Evolutionary conservation across 2,797 vertebrate species (phyloP), one percentile per base, ranked within the genome.

Genomic region (Luscinia luscinia): DNA sequence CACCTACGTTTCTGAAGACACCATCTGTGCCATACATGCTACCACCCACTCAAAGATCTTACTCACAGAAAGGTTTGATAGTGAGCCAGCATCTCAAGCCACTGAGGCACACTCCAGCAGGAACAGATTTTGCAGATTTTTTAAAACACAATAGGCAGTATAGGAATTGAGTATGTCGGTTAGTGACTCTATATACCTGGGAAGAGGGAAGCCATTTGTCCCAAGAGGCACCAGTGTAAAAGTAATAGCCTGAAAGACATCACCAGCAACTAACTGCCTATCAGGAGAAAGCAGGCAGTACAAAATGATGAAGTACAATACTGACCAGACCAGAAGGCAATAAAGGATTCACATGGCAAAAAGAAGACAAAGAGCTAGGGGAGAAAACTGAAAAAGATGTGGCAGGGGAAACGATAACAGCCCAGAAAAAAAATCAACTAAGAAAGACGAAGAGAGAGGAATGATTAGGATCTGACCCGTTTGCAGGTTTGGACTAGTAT

Each of bases 21-120:
- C 87, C 70, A 95, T 91, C 89, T 94, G 87, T 80, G 72, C 67
- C 84, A 73, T 22, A 54, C 16, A 1, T 40, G 74, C 69, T 78
- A 26, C 83, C 92, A 89, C 77, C 74, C 70, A 85, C 92, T 74
- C n/a, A 43, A 32, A 72, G 54, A 92, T 84, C 64, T 94, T 87
- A 80, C 59, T 94, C 90, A 90, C 0, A 2, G 63, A 34, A 40
- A 64, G 20, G 69, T 46, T 84, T 79, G 87, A 82, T 52, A 32
- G 30, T 32, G 32, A 93, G 91, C 70, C 93, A 92, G 66, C 17
- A 40, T 58, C 83, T 75, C 62, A 68, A 84, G 84, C 22, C 84
- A 94, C 55, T 38, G 19, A 6, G 46, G 67, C 43, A 52, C 32
- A 48, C 32, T 48, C 32, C 59, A 52, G 48, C 19, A 84, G 34